Conservation (phyloP, 2,113 vertebrate species). For the Tautogolabrus adspersus region DNA sequence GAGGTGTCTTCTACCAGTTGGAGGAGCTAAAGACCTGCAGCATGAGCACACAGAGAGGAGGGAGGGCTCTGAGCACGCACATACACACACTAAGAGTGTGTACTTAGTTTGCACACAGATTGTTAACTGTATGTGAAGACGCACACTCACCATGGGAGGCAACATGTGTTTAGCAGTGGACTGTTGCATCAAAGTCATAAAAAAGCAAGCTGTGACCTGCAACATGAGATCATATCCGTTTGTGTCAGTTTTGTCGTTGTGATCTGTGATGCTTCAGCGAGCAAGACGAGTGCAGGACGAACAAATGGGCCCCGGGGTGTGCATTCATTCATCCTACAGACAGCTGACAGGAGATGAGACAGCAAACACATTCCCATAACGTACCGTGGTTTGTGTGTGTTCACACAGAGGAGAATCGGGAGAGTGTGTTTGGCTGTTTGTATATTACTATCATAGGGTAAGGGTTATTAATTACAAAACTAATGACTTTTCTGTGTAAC, state of each 20-base stretch:
- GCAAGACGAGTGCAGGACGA: neutral
- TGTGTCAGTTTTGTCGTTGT: neutral
- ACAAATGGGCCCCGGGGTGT: conserved; percentile 8
- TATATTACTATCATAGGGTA: too few relatives aligned
- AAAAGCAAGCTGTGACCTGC: conserved; percentile 1
- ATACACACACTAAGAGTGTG: neutral
- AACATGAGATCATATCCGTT: conserved; percentile 1
- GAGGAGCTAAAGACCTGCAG: conserved; percentile 40
- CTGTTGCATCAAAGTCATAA: neutral
- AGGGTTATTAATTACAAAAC: too few relatives aligned
- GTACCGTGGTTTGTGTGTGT: neutral
- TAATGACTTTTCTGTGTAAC: too few relatives aligned
- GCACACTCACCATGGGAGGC: neutral
- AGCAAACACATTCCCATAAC: conserved; percentile 3
- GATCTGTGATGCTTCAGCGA: too few relatives aligned
- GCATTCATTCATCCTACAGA: conserved; percentile 34
- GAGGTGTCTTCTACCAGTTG: conserved; percentile 10
- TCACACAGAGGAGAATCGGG: too few relatives aligned
- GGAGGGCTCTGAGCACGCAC: neutral
- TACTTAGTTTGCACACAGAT: neutral
- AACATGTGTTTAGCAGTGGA: neutral
- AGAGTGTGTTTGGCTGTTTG: neutral
- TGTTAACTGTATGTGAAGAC: neutral
- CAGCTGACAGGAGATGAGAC: conserved; percentile 27
- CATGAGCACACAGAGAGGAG: conserved; percentile 5